Conservation (phyloP, 2,888 invertebrate genomes). For the Lepidocyrtoides sp. region DNA sequence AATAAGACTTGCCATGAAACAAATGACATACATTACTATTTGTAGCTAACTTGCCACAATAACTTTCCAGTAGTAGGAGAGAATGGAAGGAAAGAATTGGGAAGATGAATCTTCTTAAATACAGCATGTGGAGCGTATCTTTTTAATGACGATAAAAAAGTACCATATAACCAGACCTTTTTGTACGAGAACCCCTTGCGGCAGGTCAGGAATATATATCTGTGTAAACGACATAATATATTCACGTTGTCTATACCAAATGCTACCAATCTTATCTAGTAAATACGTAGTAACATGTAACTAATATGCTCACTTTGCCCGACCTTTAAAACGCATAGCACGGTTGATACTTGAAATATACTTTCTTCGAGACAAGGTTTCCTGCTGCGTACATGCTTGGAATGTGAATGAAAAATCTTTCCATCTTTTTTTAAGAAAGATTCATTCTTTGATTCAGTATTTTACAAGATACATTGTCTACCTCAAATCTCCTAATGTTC, state of each 20-base stretch:
- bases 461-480: conserved; percentile 51
- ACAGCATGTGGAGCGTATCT: conserved; percentile 58
- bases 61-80: too few relatives aligned
- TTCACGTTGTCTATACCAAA: too few relatives aligned
- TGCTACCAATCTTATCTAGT: too few relatives aligned
- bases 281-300: conserved; percentile 30
- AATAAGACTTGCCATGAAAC: too few relatives aligned
- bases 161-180: conserved; percentile 59
- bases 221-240: too few relatives aligned
- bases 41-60: too few relatives aligned
- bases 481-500: not conserved
- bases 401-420: conserved; percentile 75
- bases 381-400: conserved; percentile 69
- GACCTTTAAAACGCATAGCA: not conserved
- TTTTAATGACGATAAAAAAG: conserved; percentile 71
- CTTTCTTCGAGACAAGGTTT: conserved; percentile 22
- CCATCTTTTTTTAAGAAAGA: conserved; percentile 49
- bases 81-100: conserved; percentile 5
- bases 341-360: too few relatives aligned
- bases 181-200: conserved; percentile 79
- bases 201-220: conserved; percentile 80
- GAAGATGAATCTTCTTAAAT: conserved; percentile 48
- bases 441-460: conserved; percentile 43
- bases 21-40: too few relatives aligned
- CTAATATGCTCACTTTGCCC: not conserved